These are phyloP conservation scores for Holocentrus rufus DNA, from an alignment of 2,797 vertebrate genomes.

Conservation along the genomic window DNA sequence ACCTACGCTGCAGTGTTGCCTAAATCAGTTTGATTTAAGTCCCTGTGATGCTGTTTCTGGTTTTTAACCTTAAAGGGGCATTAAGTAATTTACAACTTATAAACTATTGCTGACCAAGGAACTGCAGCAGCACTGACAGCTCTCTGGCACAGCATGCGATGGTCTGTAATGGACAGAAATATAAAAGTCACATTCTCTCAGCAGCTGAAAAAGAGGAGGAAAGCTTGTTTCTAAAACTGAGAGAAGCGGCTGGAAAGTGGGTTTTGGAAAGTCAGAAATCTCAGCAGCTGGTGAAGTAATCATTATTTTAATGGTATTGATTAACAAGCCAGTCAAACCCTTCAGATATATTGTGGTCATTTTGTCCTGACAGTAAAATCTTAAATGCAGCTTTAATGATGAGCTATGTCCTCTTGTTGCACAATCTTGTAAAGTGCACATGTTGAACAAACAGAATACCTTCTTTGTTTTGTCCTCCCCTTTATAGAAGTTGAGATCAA, in stretches of 20 bases:
- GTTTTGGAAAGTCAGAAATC: no score
- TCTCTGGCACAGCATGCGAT: neutral
- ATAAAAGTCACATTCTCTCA: neutral
- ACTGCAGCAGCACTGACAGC: neutral
- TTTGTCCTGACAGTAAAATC: neutral
- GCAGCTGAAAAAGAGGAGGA: neutral
- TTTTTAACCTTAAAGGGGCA: neutral
- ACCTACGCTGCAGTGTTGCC: neutral
- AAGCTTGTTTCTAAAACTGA: neutral
- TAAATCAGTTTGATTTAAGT: neutral
- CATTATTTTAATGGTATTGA: no score
- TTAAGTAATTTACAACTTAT: no score
- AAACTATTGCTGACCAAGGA: no score
- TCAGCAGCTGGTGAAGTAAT: no score
- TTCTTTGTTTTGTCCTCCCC: neutral
- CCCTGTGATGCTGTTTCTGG: neutral
- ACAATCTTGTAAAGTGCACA: neutral
- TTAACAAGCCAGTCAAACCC: no score
- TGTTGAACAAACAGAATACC: neutral
- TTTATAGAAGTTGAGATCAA: conserved; percentile 5
- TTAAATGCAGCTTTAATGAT: neutral
- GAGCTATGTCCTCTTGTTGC: neutral
- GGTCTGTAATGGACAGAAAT: neutral
- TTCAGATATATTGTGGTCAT: neutral
- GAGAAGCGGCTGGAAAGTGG: neutral